These are phyloP conservation scores for Micropterix aruncella DNA, from an alignment of 2,888 invertebrate genomes.

Conservation along the genomic window DNA sequence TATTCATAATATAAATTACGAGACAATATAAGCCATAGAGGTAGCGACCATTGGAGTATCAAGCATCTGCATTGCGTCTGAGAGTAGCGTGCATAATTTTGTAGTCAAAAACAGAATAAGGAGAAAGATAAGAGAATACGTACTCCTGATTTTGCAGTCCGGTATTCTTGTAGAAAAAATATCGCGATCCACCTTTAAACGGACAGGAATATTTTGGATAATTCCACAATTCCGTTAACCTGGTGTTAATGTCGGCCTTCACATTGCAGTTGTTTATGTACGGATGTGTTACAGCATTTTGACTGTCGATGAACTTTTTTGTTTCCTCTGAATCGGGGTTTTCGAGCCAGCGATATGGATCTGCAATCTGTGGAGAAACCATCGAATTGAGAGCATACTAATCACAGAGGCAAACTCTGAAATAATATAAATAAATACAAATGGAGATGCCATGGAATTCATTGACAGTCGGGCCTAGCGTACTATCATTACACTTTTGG, in stretches of 20 bases:
- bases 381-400: no score
- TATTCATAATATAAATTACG: no score
- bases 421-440: no score
- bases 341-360: constrained; percentile 95
- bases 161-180: constrained; percentile 86
- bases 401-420: no score
- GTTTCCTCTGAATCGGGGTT: constrained; percentile 90
- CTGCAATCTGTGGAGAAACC: constrained; percentile 71
- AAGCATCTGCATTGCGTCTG: no score
- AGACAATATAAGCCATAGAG: no score
- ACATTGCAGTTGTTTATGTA: constrained; percentile 66
- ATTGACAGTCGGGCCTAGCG: no score
- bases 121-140: neutral
- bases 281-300: constrained; percentile 79
- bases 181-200: constrained; percentile 64
- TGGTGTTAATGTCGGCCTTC: constrained; percentile 56
- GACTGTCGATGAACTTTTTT: constrained; percentile 74
- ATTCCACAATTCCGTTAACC: constrained; percentile 86
- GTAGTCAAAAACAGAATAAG: neutral
- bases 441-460: no score
- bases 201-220: constrained; percentile 93
- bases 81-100: no score
- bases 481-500: no score
- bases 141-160: constrained; percentile 95
- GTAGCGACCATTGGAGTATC: no score